phyloP scores from a whole-genome alignment of 2,113 vertebrate species.

The Ptilonorhynchus violaceus region DNA sequence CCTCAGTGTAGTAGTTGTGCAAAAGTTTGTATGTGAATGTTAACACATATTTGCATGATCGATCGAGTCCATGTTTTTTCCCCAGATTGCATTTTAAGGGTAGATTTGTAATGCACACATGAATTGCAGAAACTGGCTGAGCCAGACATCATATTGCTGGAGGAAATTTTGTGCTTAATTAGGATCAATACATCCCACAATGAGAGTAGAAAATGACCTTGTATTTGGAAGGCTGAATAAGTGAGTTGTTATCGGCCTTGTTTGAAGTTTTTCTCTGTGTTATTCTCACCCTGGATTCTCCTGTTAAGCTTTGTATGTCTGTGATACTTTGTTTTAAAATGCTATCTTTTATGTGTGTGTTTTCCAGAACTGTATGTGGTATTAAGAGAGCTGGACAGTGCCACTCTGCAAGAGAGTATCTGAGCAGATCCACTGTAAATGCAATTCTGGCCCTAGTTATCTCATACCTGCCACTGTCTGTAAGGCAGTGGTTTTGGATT shows the following conservation, averaged over 20 bases:
- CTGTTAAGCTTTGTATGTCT: not conserved
- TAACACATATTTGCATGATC: not conserved
- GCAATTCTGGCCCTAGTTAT: not conserved
- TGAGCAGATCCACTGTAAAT: not conserved
- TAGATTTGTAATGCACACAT: not conserved
- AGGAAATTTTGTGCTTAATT: constrained; percentile 53
- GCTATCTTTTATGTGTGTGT: not conserved
- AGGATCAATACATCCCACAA: constrained; percentile 37
- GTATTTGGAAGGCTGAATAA: not conserved
- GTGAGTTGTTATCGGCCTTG: not conserved
- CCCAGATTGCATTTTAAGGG: not conserved
- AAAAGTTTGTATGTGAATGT: not conserved
- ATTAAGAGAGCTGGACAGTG: not conserved
- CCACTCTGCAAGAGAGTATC: not conserved
- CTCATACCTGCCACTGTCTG: not conserved
- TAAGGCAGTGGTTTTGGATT: not conserved
- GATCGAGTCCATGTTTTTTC: not conserved
- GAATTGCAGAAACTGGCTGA: not conserved
- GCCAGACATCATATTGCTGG: not conserved
- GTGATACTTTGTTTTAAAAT: not conserved
- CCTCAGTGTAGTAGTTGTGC: not conserved
- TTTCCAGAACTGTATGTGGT: not conserved
- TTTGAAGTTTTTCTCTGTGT: not conserved
- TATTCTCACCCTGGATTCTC: not conserved
- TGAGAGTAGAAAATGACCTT: constrained; percentile 44